These are phyloP conservation scores for Phylloscopus whistleri DNA, from an alignment of 2,113 vertebrate genomes.

Conservation along the genomic window DNA sequence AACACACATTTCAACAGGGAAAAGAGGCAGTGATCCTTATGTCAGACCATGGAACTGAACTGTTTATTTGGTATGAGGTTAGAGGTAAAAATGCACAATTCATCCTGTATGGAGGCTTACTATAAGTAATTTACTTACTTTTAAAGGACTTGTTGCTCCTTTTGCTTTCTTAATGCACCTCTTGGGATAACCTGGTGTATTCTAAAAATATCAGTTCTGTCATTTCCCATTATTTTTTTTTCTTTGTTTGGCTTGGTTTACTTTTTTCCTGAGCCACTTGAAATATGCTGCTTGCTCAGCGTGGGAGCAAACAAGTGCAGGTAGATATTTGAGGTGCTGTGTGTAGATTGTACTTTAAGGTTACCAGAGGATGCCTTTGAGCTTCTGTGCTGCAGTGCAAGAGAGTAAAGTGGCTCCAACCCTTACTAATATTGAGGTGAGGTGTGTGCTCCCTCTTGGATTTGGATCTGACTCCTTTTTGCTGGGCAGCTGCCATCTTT, in stretches of 20 bases:
- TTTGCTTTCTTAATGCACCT: conserved; percentile 59
- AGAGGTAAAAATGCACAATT: conserved; percentile 8
- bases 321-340: neutral
- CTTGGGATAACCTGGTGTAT: conserved; percentile 55
- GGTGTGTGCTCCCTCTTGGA: neutral
- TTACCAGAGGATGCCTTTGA: neutral
- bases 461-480: neutral
- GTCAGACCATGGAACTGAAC: neutral
- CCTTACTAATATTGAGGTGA: neutral
- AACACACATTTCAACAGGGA: neutral
- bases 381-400: neutral
- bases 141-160: conserved; percentile 45
- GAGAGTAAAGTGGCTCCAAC: neutral
- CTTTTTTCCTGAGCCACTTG: conserved; percentile 11
- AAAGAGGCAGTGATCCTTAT: neutral
- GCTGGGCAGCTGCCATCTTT: neutral
- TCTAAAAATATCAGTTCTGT: conserved; percentile 51
- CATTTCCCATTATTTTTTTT: conserved; percentile 39
- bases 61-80: conserved; percentile 14
- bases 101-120: neutral
- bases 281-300: conserved; percentile 20
- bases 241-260: conserved; percentile 28
- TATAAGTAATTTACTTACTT: conserved; percentile 49
- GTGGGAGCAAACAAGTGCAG: neutral
- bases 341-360: conserved; percentile 7